Conservation (phyloP, 2,113 vertebrate species). For the Zosterops pallidus region DNA sequence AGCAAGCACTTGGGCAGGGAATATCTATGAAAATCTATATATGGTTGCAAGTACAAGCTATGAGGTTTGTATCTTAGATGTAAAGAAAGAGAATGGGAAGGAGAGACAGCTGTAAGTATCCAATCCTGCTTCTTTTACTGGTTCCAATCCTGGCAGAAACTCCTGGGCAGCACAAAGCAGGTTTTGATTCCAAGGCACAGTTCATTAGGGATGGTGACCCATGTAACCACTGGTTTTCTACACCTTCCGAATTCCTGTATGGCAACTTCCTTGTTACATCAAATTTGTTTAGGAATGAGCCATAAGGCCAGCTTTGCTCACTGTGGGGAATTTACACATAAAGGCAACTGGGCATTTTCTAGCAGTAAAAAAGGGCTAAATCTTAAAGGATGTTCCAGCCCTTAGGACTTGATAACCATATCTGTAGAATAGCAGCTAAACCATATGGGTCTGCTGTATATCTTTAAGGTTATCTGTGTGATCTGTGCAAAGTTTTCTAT, state of each 20-base stretch:
- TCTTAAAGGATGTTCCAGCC: background rate
- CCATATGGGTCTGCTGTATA: background rate
- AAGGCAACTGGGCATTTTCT: background rate
- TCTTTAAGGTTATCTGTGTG: background rate
- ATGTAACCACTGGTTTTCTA: background rate
- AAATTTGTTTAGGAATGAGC: background rate
- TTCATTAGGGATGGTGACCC: background rate
- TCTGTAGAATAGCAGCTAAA: background rate
- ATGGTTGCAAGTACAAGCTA: background rate
- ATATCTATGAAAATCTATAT: background rate
- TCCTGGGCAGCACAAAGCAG: background rate
- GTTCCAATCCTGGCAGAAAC: background rate
- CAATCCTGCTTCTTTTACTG: background rate
- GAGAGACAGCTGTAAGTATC: background rate
- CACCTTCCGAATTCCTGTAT: background rate
- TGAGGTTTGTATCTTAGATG: background rate
- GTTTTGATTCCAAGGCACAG: background rate
- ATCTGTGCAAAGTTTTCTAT: background rate
- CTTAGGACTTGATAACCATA: background rate
- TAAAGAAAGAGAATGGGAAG: background rate
- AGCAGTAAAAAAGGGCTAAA: background rate
- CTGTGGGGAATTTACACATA: background rate
- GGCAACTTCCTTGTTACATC: rapidly evolving
- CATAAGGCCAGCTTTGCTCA: background rate
- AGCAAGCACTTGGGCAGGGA: background rate